phyloP scores from a whole-genome alignment of 2,888 invertebrate genomes.

The Ramazzottius varieornatus region DNA sequence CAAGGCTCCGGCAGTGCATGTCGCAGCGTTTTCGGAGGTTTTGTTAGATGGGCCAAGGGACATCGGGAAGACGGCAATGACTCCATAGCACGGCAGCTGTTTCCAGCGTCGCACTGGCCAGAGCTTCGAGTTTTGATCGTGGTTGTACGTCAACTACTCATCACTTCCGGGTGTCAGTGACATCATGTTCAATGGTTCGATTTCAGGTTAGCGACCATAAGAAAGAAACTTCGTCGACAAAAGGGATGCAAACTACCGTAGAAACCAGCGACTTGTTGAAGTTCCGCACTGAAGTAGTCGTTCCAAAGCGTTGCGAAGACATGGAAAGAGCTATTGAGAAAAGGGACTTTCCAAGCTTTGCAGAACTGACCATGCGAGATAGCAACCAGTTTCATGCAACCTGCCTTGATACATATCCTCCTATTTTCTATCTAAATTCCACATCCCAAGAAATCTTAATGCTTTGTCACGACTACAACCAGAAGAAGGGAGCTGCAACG shows the following conservation, averaged over 20 bases:
- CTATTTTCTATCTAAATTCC: slow-evolving; percentile 71
- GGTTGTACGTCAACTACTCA: slow-evolving; percentile 42
- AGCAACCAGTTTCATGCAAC: slow-evolving; percentile 90
- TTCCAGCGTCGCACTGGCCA: slow-evolving; percentile 52
- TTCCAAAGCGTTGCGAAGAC: slow-evolving; percentile 39
- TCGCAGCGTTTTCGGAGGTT: slow-evolving; percentile 72
- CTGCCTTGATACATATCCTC: slow-evolving; percentile 74
- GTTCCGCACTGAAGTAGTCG: slow-evolving; percentile 40
- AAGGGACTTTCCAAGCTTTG: slow-evolving; percentile 53
- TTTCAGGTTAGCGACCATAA: slow-evolving; percentile 32
- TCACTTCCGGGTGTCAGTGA: neutral
- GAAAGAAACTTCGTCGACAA: slow-evolving; percentile 60
- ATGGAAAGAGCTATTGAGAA: slow-evolving; percentile 36
- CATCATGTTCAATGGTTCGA: too few species aligned
- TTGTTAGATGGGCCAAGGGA: slow-evolving; percentile 71
- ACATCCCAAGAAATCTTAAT: slow-evolving; percentile 50
- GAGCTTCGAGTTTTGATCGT: slow-evolving; percentile 62
- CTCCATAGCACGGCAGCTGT: slow-evolving; percentile 47
- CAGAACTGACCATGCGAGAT: slow-evolving; percentile 74
- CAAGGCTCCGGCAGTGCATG: slow-evolving; percentile 74
- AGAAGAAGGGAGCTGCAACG: slow-evolving; percentile 33
- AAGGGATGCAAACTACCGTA: slow-evolving; percentile 56
- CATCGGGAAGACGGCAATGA: slow-evolving; percentile 36
- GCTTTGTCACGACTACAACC: slow-evolving; percentile 57
- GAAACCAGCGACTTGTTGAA: slow-evolving; percentile 55